Percentiles rank a stretch among this genome's conserved stretches.
Evolutionary conservation across 2,888 invertebrate species (phyloP).

Genomic region (Stomorhina lunata): DNA sequence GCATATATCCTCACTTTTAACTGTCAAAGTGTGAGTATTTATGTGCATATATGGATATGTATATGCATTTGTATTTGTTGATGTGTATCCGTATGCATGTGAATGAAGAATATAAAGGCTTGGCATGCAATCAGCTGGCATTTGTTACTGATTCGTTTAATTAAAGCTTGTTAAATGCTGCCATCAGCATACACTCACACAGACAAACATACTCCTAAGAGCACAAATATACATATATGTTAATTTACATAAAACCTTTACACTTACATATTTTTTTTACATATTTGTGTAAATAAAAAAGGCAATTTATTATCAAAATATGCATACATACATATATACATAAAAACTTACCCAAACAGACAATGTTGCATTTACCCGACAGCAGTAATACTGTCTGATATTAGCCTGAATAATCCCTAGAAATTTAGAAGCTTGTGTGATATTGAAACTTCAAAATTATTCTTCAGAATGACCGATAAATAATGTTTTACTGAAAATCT

Average conservation of each 20-base stretch:
- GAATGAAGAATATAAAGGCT: conserved; percentile 40
- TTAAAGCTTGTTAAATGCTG: conserved; percentile 60
- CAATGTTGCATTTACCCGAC: too few species aligned
- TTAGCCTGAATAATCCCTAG: too few species aligned
- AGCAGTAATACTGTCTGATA: too few species aligned
- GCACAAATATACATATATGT: background rate
- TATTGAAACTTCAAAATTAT: too few species aligned
- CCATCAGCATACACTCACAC: conserved; percentile 45
- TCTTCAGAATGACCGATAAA: too few species aligned
- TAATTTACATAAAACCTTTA: background rate
- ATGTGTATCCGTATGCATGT: background rate
- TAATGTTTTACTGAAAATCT: too few species aligned
- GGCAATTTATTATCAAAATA: background rate
- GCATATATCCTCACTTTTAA: too few species aligned
- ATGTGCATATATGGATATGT: background rate
- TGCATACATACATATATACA: too few species aligned
- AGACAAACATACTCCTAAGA: background rate
- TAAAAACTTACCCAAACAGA: too few species aligned
- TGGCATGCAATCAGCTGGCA: conserved; percentile 63
- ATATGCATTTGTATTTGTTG: background rate
- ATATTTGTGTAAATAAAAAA: background rate
- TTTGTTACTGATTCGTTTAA: conserved; percentile 64
- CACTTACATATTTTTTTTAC: too few species aligned
- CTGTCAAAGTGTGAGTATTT: too few species aligned
- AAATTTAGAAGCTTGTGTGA: too few species aligned